Base-by-base conservation (phyloP, 35 echinoderm and acorn worm genomes). In the Ophioderma brevispina region DNA sequence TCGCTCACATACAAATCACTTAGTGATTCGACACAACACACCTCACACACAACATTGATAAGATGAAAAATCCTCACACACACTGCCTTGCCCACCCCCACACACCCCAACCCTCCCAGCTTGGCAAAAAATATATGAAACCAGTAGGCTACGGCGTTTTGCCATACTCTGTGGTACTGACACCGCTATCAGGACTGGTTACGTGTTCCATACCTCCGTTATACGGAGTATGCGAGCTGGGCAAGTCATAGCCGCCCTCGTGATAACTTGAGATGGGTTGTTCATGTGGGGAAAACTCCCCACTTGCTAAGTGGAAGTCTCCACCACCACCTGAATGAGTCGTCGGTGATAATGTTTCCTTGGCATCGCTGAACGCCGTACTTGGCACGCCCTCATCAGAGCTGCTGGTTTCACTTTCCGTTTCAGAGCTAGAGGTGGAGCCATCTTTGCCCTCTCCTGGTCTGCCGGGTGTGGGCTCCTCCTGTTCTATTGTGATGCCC, bases 221-320 rank as follows among this genome's bases (percentile, higher is more conserved):
- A 86, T 70, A 92, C 30, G 79, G 94, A 31, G 84, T 79, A 19
- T 95, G 90, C 59, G 77, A 55, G 78, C 31, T 55, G 31, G 94
- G 94, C 34, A 96, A 80, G 38, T 96, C 94, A 34, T 96, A 96
- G 14, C 94, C 94, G 25, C 94, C 94, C 64, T 96, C 80, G 75
- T 96, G 92, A 82, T 86, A 91, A 81, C 90, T 91, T 1, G 90
- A 91, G n/a, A 91, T 82, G 23, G 82, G 52, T 34, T 78, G 56
- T 35, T 91, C 90, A 23, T 46, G 76, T 19, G 64, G 80, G 33
- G 84, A 80, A 34, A 84, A 77, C 50, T 92, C 90, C 18, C 64
- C 38, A 35, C 34, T 55, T 19, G 78, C 87, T 32, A 82, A 79
- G 52, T 78, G 80, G 81, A 78, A 85, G 33, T 84, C 81, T 0